Evolutionary conservation across 2,797 vertebrate genomes (phyloP).

Genomic region (Odontamblyopus rebecca): DNA sequence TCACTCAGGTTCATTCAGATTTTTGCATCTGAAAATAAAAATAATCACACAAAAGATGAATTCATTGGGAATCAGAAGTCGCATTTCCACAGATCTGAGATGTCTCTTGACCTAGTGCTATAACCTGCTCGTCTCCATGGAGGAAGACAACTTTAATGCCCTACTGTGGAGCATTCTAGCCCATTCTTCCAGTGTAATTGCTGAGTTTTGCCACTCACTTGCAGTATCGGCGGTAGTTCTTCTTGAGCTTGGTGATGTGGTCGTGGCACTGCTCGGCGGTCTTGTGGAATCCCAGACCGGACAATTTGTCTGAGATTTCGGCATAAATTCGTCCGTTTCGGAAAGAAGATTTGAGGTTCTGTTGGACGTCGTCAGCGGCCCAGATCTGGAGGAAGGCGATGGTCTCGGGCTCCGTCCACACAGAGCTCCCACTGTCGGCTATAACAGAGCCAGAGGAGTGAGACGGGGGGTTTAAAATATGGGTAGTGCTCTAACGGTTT

Average conservation of each 20-base stretch:
- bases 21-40: no score
- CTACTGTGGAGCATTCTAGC: no score
- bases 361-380: constrained; percentile 68
- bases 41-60: no score
- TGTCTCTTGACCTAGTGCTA: no score
- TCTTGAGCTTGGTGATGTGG: constrained; percentile 68
- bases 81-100: no score
- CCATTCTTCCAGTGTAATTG: no score
- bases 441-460: background rate
- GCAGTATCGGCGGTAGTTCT: constrained; percentile 67
- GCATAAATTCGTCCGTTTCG: constrained; percentile 67
- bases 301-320: constrained; percentile 61
- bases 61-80: no score
- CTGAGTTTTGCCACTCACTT: constrained; percentile 39
- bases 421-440: constrained; percentile 31
- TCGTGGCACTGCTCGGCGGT: constrained; percentile 71
- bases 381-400: constrained; percentile 63
- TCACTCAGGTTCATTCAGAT: no score
- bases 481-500: no score
- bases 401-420: constrained; percentile 69
- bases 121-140: no score
- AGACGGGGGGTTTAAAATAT: background rate
- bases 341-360: constrained; percentile 61
- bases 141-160: no score
- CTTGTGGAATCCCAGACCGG: constrained; percentile 49